A percentile compares a stretch with the other conserved stretches of the same genome.
These are phyloP conservation scores for Palythoa grandiflora DNA, from an alignment of 92 coral and sea anemone genomes.

Conservation along the genomic window DNA sequence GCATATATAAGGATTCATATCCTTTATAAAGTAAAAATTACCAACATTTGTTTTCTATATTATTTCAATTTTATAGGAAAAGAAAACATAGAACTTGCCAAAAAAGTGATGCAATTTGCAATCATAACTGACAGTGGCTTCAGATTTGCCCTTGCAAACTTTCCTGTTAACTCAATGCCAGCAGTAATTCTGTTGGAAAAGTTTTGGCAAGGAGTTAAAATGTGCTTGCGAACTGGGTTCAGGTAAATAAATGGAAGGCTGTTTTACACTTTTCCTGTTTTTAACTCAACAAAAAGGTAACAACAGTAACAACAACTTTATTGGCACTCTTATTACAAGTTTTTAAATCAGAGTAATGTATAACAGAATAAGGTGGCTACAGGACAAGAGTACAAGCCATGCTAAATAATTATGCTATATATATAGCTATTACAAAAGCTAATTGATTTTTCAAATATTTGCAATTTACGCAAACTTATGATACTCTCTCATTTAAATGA, in stretches of 20 bases:
- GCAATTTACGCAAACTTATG: too few relatives aligned
- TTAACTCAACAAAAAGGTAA: conserved; percentile 9
- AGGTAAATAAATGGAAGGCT: background rate
- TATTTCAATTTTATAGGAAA: conserved; percentile 20
- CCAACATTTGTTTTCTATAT: background rate
- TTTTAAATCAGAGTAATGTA: background rate
- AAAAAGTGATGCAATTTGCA: conserved; percentile 67
- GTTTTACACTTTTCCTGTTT: background rate
- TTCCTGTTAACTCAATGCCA: conserved; percentile 55
- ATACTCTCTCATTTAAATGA: too few relatives aligned
- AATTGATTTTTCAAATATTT: too few relatives aligned
- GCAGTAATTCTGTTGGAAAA: conserved; percentile 32
- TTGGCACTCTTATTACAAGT: background rate
- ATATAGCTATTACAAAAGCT: too few relatives aligned
- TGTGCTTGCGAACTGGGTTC: conserved; percentile 37
- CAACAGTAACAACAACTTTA: background rate
- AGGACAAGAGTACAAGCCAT: background rate
- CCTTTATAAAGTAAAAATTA: background rate
- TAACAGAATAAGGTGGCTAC: background rate
- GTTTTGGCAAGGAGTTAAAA: conserved; percentile 59
- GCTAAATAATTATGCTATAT: background rate
- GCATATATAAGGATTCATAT: too few relatives aligned
- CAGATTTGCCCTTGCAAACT: conserved; percentile 52
- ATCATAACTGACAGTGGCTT: conserved; percentile 63
- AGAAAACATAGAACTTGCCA: conserved; percentile 45